Evolutionary conservation across 2,888 invertebrate species (phyloP).

Genomic region (Chymomyza procnemis): DNA sequence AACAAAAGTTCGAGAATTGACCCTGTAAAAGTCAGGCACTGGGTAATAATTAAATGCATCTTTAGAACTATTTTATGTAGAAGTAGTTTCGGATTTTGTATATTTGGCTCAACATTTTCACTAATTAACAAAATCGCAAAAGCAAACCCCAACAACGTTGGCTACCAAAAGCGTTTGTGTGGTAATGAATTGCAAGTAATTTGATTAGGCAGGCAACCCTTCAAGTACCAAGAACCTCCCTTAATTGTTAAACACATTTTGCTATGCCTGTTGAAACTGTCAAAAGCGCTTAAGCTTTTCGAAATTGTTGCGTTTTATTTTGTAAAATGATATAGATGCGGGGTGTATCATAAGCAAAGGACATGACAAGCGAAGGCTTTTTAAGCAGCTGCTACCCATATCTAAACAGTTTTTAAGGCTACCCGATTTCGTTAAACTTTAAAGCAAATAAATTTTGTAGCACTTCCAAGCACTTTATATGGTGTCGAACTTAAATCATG

Average conservation of each 20-base stretch:
- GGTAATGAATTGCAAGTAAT: neutral
- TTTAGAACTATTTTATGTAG: too few species aligned
- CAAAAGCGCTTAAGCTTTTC: neutral
- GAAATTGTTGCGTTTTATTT: neutral
- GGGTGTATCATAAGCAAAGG: neutral
- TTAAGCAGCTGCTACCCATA: neutral
- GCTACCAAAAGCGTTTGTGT: neutral
- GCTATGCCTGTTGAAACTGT: neutral
- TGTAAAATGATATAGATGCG: neutral
- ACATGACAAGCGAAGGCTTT: neutral
- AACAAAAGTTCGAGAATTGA: neutral
- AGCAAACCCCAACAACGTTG: neutral
- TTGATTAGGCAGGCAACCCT: neutral
- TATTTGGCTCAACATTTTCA: too few species aligned
- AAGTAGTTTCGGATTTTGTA: too few species aligned
- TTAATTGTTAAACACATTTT: neutral
- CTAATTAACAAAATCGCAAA: neutral
- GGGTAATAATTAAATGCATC: too few species aligned
- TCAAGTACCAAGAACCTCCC: neutral
- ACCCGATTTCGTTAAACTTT: neutral
- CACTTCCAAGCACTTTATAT: neutral
- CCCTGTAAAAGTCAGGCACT: neutral
- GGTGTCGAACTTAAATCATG: neutral
- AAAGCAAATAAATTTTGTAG: neutral
- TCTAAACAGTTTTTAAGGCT: neutral